Evolutionary conservation across 2,113 vertebrate genomes (phyloP), one percentile per base, ranked within the genome.

Genomic region (Pipa parva): DNA sequence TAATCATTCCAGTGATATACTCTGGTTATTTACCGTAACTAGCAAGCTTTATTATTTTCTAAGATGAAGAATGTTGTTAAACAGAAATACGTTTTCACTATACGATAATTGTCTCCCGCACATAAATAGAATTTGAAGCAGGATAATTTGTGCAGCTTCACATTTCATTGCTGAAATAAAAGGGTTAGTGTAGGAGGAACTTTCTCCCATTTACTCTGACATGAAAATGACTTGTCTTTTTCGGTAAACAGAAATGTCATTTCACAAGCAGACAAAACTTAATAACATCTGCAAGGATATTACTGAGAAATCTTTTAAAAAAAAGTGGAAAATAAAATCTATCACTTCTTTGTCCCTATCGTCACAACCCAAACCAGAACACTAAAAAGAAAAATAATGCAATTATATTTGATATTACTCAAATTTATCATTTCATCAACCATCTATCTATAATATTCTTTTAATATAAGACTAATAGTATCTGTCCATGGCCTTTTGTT

Each of bases 201-300:
- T 28, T 24, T 58, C 45, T 68, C 46, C 56, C 29, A 68, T 59
- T 59, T 68, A 51, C 45, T 39, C 37, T 31, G 50, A 67, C 64
- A 59, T 50, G 64, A 68, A 68, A 68, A 68, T 68, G 45, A 68
- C 64, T 68, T 68, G 56, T 68, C 58, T 68, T 59, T 33, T 46
- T 56, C 64, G 9, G 55, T 68, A 68, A 68, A 68, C 56, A 59
- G 45, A 68, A 50, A 42, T 59, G 56, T 68, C 45, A 68, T 68
- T 68, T 68, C 28, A 68, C 27, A 24, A 68, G 56, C 48, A 59
- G 64, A 68, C 64, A 68, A 59, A 68, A 37, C 45, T 27, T 68
- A 68, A 68, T 59, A 68, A 59, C 55, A 46, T 67, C 28, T 37
- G 50, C 45, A 37, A 45, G 29, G 33, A 59, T 36, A 67, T 59